These are phyloP conservation scores for Smithornis capensis DNA, from an alignment of 2,113 vertebrate species.

Conservation along the genomic window DNA sequence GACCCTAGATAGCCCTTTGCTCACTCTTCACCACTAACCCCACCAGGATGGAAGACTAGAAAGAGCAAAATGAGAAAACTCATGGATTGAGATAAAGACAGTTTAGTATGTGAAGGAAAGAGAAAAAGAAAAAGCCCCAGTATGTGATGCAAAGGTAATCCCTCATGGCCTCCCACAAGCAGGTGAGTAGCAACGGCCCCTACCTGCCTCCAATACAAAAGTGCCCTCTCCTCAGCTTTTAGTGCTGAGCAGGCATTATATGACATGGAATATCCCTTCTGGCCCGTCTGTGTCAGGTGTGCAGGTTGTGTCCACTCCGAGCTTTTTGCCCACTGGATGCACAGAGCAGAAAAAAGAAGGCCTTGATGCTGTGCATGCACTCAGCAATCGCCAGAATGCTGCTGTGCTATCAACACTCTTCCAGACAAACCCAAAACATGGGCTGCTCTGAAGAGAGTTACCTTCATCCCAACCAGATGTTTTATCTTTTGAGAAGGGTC, in stretches of 20 bases:
- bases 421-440: not conserved
- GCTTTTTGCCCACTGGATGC: not conserved
- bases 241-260: not conserved
- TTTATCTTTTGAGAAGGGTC: not conserved
- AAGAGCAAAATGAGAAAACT: not conserved
- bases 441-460: not conserved
- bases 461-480: not conserved
- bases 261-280: not conserved
- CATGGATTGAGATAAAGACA: not conserved
- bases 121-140: not conserved
- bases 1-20: not conserved
- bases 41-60: not conserved
- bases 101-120: not conserved
- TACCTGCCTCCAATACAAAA: rapidly evolving
- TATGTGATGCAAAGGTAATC: not conserved
- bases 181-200: not conserved
- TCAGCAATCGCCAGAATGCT: not conserved
- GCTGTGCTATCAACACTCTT: too few species aligned
- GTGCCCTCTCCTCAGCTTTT: not conserved
- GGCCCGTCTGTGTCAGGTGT: not conserved
- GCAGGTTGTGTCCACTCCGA: not conserved
- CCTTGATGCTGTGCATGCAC: rapidly evolving
- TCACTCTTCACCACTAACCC: not conserved
- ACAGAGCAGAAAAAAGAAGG: not conserved
- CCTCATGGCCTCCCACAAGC: not conserved